Percentiles rank a stretch among this genome's conserved stretches.
Conservation (phyloP, 2,888 invertebrate genomes). For the Philereme vetulata region DNA sequence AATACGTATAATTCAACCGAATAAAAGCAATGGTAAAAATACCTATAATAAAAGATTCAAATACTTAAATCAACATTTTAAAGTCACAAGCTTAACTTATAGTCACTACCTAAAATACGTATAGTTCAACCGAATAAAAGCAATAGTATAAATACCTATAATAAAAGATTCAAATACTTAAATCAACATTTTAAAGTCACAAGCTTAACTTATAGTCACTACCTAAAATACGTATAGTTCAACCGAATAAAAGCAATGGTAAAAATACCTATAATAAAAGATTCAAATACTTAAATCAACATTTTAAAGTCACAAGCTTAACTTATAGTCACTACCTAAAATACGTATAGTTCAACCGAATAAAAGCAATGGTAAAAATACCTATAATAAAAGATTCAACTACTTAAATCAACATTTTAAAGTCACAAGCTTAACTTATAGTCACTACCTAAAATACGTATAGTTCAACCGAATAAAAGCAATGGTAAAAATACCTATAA, state of each 20-base stretch:
- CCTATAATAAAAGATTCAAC: conserved; percentile 1
- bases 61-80: conserved; percentile 38
- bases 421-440: conserved; percentile 53
- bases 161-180: conserved; percentile 13
- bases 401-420: conserved; percentile 39
- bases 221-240: too few relatives aligned
- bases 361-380: not conserved
- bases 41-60: conserved; percentile 6
- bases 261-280: conserved; percentile 9
- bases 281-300: conserved; percentile 30
- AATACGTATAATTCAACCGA: too few relatives aligned
- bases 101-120: too few relatives aligned
- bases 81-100: conserved; percentile 54
- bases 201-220: conserved; percentile 57
- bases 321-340: too few relatives aligned
- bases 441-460: too few relatives aligned
- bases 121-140: too few relatives aligned
- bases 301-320: conserved; percentile 47
- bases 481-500: conserved; percentile 1
- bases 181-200: conserved; percentile 44
- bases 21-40: conserved; percentile 1
- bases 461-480: not conserved
- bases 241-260: not conserved
- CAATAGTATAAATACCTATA: conserved; percentile 2
- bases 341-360: not conserved